These are phyloP conservation scores for Luscinia luscinia DNA, from an alignment of 2,797 vertebrate genomes.

Conservation along the genomic window DNA sequence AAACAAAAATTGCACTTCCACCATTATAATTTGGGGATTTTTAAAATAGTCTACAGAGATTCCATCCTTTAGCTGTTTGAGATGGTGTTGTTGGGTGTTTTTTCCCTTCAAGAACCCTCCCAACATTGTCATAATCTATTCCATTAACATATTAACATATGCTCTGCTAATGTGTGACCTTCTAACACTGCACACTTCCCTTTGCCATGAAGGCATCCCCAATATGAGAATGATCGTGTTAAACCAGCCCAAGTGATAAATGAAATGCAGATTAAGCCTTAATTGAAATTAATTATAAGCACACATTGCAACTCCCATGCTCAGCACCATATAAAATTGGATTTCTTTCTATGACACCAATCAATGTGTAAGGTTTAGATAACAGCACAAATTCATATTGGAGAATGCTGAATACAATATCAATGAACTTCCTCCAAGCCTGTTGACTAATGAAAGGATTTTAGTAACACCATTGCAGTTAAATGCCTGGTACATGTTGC, in stretches of 20 bases:
- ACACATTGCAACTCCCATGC: not conserved
- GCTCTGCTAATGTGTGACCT: not conserved
- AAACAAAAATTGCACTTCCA: not conserved
- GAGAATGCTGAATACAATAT: conserved; percentile 35
- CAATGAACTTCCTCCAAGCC: conserved; percentile 50
- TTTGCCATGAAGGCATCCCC: not conserved
- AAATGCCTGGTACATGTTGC: conserved; percentile 67
- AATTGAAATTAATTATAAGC: conserved; percentile 57
- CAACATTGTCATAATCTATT: not conserved
- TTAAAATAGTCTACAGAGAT: not conserved
- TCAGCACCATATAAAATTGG: conserved; percentile 27
- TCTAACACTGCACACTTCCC: not conserved
- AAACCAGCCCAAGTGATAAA: conserved; percentile 34
- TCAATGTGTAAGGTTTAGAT: conserved; percentile 70
- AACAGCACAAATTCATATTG: conserved; percentile 53
- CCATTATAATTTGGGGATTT: rapidly evolving
- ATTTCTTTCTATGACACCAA: conserved; percentile 28
- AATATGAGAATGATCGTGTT: not conserved
- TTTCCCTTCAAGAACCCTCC: not conserved
- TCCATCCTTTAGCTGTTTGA: not conserved
- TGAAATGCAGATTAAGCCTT: conserved; percentile 34
- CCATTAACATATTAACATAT: not conserved
- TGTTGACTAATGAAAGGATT: not conserved
- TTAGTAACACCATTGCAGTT: not conserved
- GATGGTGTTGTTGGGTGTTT: not conserved